phyloP scores from a whole-genome alignment of 2,113 vertebrate species.

The Pseudolaguvia tuberculata region DNA sequence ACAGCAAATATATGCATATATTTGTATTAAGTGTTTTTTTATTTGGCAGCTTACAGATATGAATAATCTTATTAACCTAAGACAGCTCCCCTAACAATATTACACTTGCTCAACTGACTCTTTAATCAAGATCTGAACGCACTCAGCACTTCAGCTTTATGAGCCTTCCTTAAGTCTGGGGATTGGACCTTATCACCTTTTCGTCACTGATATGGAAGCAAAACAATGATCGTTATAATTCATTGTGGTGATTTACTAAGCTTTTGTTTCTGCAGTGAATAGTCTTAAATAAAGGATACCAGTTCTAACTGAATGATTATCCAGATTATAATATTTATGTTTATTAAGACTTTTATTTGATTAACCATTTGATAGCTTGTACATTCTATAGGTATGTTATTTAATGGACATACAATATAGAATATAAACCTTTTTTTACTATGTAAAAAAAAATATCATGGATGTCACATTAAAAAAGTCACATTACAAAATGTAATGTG shows the following conservation, averaged over 20 bases:
- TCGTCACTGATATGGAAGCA: not conserved
- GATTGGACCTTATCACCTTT: not conserved
- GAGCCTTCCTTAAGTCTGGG: not conserved
- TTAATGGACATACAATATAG: not conserved
- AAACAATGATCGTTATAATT: not conserved
- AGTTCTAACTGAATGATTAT: not conserved
- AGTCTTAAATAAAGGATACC: not conserved
- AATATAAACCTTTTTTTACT: not conserved
- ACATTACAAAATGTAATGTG: too few relatives aligned
- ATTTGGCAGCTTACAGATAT: not conserved
- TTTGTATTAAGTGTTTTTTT: not conserved
- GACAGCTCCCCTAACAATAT: not conserved
- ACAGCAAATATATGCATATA: not conserved
- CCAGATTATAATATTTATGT: not conserved
- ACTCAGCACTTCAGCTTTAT: not conserved
- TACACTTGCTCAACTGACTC: not conserved
- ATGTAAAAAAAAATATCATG: not conserved
- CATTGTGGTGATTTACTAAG: not conserved
- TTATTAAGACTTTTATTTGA: not conserved
- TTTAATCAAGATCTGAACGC: not conserved
- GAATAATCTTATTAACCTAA: not conserved
- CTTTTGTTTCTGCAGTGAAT: not conserved
- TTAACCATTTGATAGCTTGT: not conserved
- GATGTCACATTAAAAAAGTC: too few relatives aligned
- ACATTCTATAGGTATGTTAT: not conserved